Evolutionary conservation across 2,113 vertebrate species (phyloP).

Genomic region (Salvelinus sp.): DNA sequence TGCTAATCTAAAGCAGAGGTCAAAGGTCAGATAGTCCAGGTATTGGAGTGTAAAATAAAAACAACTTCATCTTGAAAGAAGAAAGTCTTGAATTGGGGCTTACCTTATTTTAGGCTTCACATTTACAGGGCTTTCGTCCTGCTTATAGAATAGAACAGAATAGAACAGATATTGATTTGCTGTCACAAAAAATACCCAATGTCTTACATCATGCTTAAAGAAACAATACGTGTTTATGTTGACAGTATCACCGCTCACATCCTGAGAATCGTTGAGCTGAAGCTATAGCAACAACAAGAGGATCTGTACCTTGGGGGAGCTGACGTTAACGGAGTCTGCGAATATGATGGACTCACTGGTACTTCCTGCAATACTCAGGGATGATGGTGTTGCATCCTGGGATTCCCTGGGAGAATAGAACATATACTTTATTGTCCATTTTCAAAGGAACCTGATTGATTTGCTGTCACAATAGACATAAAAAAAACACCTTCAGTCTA

Average conservation of each 20-base stretch:
- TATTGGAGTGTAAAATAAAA: not conserved
- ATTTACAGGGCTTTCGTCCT: conserved; percentile 42
- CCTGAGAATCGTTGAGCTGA: too few relatives aligned
- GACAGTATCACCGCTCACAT: not conserved
- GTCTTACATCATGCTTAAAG: too few relatives aligned
- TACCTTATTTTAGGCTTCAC: conserved; percentile 60
- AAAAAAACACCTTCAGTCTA: not conserved
- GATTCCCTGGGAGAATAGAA: conserved; percentile 42
- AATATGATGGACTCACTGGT: conserved; percentile 33
- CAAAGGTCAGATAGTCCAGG: not conserved
- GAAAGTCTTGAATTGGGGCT: not conserved
- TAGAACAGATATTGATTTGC: not conserved
- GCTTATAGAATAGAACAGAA: not conserved
- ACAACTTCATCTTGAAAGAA: too few relatives aligned
- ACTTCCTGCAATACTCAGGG: not conserved
- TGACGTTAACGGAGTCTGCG: conserved; percentile 17
- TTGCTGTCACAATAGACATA: too few relatives aligned
- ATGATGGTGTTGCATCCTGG: not conserved
- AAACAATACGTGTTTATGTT: not conserved
- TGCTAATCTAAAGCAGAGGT: conserved; percentile 60
- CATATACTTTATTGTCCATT: not conserved
- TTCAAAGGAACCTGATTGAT: too few relatives aligned
- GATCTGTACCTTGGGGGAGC: conserved; percentile 12
- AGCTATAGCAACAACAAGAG: not conserved
- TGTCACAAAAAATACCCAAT: too few relatives aligned